Base-by-base conservation (phyloP, 2,113 vertebrate genomes). In the Oryzias woworae region DNA sequence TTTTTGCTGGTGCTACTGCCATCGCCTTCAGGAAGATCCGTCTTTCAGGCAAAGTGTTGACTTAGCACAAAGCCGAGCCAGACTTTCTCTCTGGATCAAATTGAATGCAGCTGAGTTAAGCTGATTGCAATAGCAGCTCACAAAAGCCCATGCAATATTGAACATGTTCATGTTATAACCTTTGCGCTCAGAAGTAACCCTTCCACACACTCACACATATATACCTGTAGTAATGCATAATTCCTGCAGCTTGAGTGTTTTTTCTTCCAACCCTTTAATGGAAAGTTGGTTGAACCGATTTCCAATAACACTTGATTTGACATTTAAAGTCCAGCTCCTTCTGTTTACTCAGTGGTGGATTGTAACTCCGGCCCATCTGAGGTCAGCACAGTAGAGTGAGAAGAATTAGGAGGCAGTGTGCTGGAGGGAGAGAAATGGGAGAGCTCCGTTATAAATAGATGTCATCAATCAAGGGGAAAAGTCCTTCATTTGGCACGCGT, bases 391-490 rank as follows among this genome's bases (percentile, higher is more conserved):
- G 63, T 26, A 47, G 58, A 53, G 18, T 7, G 44, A 54, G 46
- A 51, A 41, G 74, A 72, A 73, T 43, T 1, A 28, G 75, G 42
- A 66, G 50, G 45, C 50, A 31, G 53, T 58, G 28, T 55, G 26
- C 31, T 53, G 44, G 5, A 52, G 52, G 66, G 54, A 18, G n/a
- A 1, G 16, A 66, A 69, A 50, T 55, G 42, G 59, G 43, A 72
- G 31, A 22, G 51, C 54, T 66, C 65, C 15, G 42, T 82, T 83
- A 77, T 78, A 87, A 88, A 90, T 80, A 88, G 84, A 85, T 60
- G 69, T 76, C 80, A 87, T 90, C 88, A 87, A 88, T 89, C 83
- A 87, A 62, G 18, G 63, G 80, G 67, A 64, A 36, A 79, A 51
- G 85, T 82, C 85, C 75, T 88, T 90, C 75, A 63, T 75, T 83